Base-by-base conservation (phyloP, 2,888 invertebrate genomes). In the Rosalia funebris region DNA sequence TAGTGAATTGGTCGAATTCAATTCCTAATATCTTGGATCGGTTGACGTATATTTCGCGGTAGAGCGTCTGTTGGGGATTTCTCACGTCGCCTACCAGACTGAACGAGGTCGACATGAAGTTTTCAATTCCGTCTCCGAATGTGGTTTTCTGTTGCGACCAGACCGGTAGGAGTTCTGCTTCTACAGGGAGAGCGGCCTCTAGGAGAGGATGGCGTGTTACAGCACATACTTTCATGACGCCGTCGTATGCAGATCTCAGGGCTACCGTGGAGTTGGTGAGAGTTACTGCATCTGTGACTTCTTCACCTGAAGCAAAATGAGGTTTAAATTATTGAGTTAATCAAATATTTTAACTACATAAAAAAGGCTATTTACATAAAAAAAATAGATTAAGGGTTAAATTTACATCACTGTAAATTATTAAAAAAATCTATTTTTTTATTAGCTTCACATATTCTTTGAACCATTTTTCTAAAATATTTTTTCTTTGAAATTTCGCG, bases 1-100 rank as follows among this genome's bases (percentile, higher is more conserved):
- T 93, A 39, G 91, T 91, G 63, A 92, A 92, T 78, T 96, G 93
- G 78, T 98, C 95, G 76, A 95, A 96, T 80, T 96, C 95, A 47
- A 97, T 91, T 11, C 95, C 94, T 31, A 98, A 84, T 0, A 96
- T 89, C 72, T 94, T 88, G 2, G 93, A 91, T 66, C 93, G 91
- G 79, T 98, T 98, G 2, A 97, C 94, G 60, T 75, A 89, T 69
- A 92, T 91, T 78, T 92, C 92, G 11, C 91, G 85, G 74, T 91
- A 92, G 1, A 94, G 82, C 0, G 92, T 93, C 80, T 93, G 93
- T 73, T 93, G 92, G 0, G 91, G 90, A 76, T 92, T 92, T 63
- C 93, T 87, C 0, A 93, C 93, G 77, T 94, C 94, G 1, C 93
- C 94, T 0, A 93, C 91, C 39, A 94, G 82, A 68, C 89, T 91